Evolutionary conservation across 1,140 invertebrate species (phyloP), one percentile per base, ranked within the genome.

Genomic region (Drosophila saltans): DNA sequence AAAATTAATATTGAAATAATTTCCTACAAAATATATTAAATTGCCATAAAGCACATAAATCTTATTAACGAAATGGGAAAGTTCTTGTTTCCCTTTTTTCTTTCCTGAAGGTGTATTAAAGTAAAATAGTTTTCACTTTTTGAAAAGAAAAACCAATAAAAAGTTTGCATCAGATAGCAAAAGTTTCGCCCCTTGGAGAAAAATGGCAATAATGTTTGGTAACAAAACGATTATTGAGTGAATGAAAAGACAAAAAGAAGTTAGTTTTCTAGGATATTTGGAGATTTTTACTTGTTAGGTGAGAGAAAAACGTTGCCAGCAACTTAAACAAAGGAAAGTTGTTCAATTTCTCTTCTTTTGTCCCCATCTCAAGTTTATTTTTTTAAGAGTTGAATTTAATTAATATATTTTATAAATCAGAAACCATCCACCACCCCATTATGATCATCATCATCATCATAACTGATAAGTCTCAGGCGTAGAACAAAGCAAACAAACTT

Each of bases 361-460:
- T 1, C 16, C 56, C 40, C 10, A 2, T 43, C n/a, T 30, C 30
- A 59, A 57, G 45, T 41, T 41, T 8, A 41, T 79, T 69, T 41
- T 40, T 68, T 72, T 68, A 57, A 57, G 70, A 16, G 63, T 45
- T 28, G 21, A 65, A 70, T 88, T 89, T 89, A 88, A 88, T 88
- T 89, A 88, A 88, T 89, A 84, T 59, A 88, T 81, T 89, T 88
- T 75, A 80, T 84, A 88, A 88, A 88, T 84, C 77, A 89, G 11
- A 40, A 61, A 36, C 52, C 36, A 26, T 45, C 33, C 75, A 55
- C 39, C 9, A 36, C 11, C 24, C n/a, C 26, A 39, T 52, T 39
- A 45, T 45, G 41, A 55, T 24, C 21, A 41, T 41, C 9, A 41
- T 68, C 69, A 74, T 70, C 77, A 67, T 75, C 41, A 36, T 41